A percentile compares a stretch with the other conserved stretches of the same genome.
Conservation (phyloP, 2,797 vertebrate genomes). For the Tolypeutes matacus region DNA sequence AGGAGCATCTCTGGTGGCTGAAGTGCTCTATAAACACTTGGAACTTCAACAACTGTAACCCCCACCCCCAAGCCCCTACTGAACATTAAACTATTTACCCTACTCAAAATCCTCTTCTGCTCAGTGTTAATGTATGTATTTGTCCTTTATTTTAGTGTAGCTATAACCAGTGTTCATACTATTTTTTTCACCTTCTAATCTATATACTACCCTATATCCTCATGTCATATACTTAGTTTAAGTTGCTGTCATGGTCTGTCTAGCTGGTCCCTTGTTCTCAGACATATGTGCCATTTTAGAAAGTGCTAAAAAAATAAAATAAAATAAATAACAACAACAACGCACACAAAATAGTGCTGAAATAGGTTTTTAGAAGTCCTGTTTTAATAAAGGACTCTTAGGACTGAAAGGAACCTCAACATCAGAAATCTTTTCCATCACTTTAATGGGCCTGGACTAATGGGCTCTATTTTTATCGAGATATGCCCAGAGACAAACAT, state of each 20-base stretch:
- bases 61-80: background rate
- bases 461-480: background rate
- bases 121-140: background rate
- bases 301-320: background rate
- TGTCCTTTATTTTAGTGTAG: background rate
- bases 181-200: background rate
- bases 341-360: too few relatives aligned
- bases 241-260: background rate
- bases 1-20: background rate
- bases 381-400: background rate
- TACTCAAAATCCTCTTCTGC: background rate
- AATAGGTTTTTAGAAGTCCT: background rate
- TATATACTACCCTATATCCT: background rate
- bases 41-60: background rate
- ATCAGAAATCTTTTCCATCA: background rate
- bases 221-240: background rate
- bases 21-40: background rate
- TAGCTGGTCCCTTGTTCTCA: background rate
- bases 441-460: background rate
- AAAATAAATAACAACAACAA: too few relatives aligned
- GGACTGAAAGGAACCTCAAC: background rate
- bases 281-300: background rate
- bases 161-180: background rate
- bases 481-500: background rate
- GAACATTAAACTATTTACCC: too few relatives aligned